A percentile compares a stretch with the other conserved stretches of the same genome.
Conservation (phyloP, 2,113 vertebrate genomes). For the Seriola aureovittata region DNA sequence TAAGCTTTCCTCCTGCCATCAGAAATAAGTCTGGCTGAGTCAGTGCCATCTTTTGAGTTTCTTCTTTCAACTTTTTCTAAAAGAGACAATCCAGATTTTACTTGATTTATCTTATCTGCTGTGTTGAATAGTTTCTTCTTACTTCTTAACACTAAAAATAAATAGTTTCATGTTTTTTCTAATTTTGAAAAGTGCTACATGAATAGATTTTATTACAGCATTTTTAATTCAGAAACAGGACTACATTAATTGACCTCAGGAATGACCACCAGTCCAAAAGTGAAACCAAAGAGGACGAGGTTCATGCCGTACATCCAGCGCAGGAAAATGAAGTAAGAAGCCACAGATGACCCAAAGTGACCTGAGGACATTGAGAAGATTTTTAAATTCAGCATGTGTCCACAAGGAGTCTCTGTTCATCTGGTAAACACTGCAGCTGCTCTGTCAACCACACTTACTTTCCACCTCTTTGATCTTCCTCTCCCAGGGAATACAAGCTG, state of each 20-base stretch:
- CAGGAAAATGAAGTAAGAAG: slow-evolving; percentile 98
- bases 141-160: neutral
- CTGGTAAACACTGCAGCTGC: neutral
- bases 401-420: slow-evolving; percentile 2
- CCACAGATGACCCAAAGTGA: slow-evolving; percentile 98
- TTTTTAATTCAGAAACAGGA: neutral
- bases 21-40: neutral
- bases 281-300: slow-evolving; percentile 95
- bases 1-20: neutral
- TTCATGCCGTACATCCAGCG: slow-evolving; percentile 99
- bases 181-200: neutral
- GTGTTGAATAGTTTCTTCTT: too few relatives aligned
- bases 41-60: neutral
- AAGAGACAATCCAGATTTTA: neutral
- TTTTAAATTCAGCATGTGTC: neutral
- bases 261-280: slow-evolving; percentile 97
- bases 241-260: slow-evolving; percentile 89
- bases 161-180: neutral
- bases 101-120: neutral
- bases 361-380: slow-evolving; percentile 80
- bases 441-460: slow-evolving; percentile 85
- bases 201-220: neutral
- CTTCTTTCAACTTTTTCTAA: neutral
- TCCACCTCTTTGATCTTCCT: slow-evolving; percentile 99
- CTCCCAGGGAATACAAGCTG: slow-evolving; percentile 98